Evolutionary conservation across 2,888 invertebrate species (phyloP).

Genomic region (Amphipoea lucens): DNA sequence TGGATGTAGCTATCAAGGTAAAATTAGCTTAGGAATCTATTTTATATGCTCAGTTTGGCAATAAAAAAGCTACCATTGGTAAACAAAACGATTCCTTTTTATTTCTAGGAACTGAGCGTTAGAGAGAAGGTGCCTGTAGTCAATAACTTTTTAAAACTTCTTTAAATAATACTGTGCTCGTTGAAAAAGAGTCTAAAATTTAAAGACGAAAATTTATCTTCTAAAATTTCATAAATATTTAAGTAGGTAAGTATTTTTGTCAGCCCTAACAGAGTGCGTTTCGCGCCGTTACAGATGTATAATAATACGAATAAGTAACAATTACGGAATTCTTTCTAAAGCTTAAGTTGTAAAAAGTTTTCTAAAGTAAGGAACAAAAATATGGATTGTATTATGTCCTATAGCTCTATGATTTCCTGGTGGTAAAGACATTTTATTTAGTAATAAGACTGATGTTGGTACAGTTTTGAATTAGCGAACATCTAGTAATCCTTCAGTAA

Average conservation of each 20-base stretch:
- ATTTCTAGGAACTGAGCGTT: neutral
- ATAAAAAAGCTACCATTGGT: too few relatives aligned
- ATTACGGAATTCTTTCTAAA: constrained; percentile 22
- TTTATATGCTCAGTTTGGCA: too few relatives aligned
- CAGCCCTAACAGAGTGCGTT: constrained; percentile 36
- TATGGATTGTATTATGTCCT: neutral
- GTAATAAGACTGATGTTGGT: neutral
- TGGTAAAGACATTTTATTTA: neutral
- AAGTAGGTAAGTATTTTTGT: constrained; percentile 12
- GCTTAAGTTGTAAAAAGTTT: constrained; percentile 9
- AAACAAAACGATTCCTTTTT: too few relatives aligned
- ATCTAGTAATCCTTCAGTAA: neutral
- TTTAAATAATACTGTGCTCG: neutral
- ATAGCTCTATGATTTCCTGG: neutral
- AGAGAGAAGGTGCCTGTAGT: neutral
- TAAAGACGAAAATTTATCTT: constrained; percentile 5
- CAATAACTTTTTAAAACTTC: neutral
- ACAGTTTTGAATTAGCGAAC: neutral
- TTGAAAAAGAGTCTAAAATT: neutral
- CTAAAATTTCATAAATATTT: constrained; percentile 34
- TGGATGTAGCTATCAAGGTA: too few relatives aligned
- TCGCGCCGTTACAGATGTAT: constrained; percentile 24
- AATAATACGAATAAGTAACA: constrained; percentile 49
- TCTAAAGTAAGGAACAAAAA: constrained; percentile 10
- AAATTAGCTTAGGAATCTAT: too few relatives aligned